Evolutionary conservation across 2,113 vertebrate genomes (phyloP).

Genomic region (Microtus richardsoni): DNA sequence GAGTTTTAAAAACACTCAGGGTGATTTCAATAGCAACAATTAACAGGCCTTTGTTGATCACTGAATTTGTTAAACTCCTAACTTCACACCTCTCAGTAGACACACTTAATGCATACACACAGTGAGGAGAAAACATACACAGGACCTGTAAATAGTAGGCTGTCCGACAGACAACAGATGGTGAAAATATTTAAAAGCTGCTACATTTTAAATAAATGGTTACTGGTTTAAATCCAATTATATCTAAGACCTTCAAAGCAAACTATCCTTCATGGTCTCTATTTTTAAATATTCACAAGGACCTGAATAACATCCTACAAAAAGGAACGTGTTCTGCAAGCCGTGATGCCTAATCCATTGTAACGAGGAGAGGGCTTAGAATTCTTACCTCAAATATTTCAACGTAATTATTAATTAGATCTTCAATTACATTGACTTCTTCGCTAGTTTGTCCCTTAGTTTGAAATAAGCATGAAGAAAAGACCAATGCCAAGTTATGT

Average conservation of each 20-base stretch:
- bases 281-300: constrained; percentile 46
- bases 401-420: constrained; percentile 95
- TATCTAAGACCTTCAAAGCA: background rate
- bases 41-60: constrained; percentile 44
- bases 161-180: constrained; percentile 44
- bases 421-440: constrained; percentile 93
- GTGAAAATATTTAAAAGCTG: constrained; percentile 62
- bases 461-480: constrained; percentile 97
- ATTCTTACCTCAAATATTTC: constrained; percentile 95
- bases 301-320: background rate
- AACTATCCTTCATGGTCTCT: background rate
- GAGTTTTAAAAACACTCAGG: background rate
- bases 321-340: constrained; percentile 40
- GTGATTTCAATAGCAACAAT: constrained; percentile 32
- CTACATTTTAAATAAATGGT: constrained; percentile 48
- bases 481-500: constrained; percentile 91
- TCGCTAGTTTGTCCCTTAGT: constrained; percentile 93
- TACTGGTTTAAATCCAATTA: constrained; percentile 54
- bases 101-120: constrained; percentile 43
- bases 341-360: constrained; percentile 8
- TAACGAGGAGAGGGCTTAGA: background rate
- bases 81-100: constrained; percentile 60
- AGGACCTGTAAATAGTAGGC: constrained; percentile 30
- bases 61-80: constrained; percentile 50
- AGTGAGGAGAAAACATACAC: constrained; percentile 15